Evolutionary conservation across 2,113 vertebrate species (phyloP).

Genomic region (Acinonyx jubatus): DNA sequence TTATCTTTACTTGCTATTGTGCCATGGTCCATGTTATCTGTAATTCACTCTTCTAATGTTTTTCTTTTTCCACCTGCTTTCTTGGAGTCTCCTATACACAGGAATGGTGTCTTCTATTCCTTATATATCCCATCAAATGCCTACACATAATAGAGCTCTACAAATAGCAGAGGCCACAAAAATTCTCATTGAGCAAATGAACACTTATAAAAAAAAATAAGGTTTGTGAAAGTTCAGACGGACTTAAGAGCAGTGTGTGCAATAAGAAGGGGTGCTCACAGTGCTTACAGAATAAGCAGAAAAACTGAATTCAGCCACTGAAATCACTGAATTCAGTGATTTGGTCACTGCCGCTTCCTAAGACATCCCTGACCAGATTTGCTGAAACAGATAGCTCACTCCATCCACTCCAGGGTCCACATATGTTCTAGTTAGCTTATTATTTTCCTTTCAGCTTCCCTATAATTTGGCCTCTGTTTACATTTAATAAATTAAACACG

Average conservation of each 20-base stretch:
- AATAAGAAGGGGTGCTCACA: not conserved
- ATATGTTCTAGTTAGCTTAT: not conserved
- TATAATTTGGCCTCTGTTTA: slow-evolving; percentile 19
- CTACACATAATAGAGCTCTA: not conserved
- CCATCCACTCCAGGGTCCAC: not conserved
- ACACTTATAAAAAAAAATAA: not conserved
- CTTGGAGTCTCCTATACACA: not conserved
- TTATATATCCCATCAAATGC: not conserved
- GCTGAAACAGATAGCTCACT: not conserved
- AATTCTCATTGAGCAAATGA: not conserved
- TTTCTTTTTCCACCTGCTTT: not conserved
- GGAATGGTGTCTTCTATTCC: not conserved
- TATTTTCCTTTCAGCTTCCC: slow-evolving; percentile 21
- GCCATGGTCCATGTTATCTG: not conserved
- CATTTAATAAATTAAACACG: slow-evolving; percentile 7
- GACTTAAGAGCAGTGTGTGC: not conserved
- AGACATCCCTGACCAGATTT: not conserved
- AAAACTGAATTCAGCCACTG: not conserved
- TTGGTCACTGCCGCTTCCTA: not conserved
- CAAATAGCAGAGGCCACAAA: not conserved
- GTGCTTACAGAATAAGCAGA: not conserved
- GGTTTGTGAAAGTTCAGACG: not conserved
- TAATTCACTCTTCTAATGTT: not conserved
- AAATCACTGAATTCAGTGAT: not conserved
- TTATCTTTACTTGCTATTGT: not conserved